Evolutionary conservation across 2,888 invertebrate species (phyloP), one percentile per base, ranked within the genome.

Genomic region (Odontomyia ornata): DNA sequence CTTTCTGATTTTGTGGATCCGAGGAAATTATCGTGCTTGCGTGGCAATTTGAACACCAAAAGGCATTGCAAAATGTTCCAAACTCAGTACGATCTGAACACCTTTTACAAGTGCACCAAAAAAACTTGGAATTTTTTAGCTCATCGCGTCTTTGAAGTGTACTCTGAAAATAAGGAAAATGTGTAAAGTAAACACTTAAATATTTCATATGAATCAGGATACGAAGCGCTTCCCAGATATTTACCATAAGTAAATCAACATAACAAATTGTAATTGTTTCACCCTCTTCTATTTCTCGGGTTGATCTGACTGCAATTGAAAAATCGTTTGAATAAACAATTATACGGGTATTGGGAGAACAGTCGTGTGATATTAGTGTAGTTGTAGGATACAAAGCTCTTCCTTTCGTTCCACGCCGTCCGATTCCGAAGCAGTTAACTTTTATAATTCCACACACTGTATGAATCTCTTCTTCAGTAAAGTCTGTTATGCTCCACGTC

Each of bases 21-120:
- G 88, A 82, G 7, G 92, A 85, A 71, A 94, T 84, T 64, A 93
- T 89, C 21, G 89, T 84, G n/a, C 91, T 92, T 76, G 86, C 87
- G 36, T 75, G 60, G 76, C 87, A 84, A 60, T 82, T 78, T 7
- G 79, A 84, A 80, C 95, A 96, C 76, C 91, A 89, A 80, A 95
- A 87, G 0, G 94, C 92, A 79, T 93, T 92, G 80, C 91, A 89
- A 83, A 89, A 90, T 0, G 93, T 93, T 15, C 91, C 93, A 77
- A 95, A 86, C 87, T 96, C 95, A 0, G 90, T 90, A 0, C 93
- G 93, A 87, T 95, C 95, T 0, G 89, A 83, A 84, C 95, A 96
- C 47, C 95, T 89, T 72, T 84, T 82, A 85, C 95, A 96, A 47
- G 86, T 85, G 84, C 95, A 96, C 81, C 91, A 90, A 88, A 96